Percentiles rank a stretch among this genome's conserved stretches.
These are phyloP conservation scores for Plebejus anna DNA, from an alignment of 2,888 invertebrate species.

Conservation along the genomic window DNA sequence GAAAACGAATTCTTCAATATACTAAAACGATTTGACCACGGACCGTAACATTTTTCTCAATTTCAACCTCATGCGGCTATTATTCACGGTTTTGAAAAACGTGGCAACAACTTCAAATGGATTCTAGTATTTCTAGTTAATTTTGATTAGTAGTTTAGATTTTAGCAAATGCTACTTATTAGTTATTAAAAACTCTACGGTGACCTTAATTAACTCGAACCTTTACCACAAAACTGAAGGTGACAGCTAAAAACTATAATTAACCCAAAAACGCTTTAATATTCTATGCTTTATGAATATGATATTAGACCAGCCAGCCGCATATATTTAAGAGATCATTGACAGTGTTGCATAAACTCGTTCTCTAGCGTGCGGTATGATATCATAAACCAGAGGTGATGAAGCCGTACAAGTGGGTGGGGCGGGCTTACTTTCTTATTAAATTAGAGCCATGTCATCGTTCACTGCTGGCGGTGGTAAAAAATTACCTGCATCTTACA, in stretches of 20 bases:
- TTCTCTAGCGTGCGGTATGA: conserved; percentile 29
- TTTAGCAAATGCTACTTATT: not conserved
- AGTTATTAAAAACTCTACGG: not conserved
- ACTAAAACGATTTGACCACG: not conserved
- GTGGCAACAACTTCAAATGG: not conserved
- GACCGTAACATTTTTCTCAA: not conserved
- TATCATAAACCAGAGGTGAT: conserved; percentile 46
- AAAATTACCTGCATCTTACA: not conserved
- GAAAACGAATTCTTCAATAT: conserved; percentile 8
- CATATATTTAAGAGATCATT: conserved; percentile 18
- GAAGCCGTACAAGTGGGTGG: conserved; percentile 60
- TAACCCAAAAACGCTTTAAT: not conserved
- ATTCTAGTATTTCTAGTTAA: not conserved
- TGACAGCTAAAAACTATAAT: not conserved
- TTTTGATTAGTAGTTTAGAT: not conserved
- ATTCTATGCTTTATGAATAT: not conserved
- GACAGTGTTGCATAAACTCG: conserved; percentile 22
- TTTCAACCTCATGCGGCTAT: not conserved
- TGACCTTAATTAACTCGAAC: not conserved
- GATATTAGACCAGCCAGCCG: not conserved
- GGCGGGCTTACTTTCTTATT: conserved; percentile 58
- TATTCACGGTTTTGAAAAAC: not conserved
- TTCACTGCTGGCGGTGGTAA: not conserved
- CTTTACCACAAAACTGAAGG: not conserved
- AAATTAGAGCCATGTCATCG: conserved; percentile 49